Conservation (phyloP, 2,888 invertebrate species). For the Micropterix aruncella region DNA sequence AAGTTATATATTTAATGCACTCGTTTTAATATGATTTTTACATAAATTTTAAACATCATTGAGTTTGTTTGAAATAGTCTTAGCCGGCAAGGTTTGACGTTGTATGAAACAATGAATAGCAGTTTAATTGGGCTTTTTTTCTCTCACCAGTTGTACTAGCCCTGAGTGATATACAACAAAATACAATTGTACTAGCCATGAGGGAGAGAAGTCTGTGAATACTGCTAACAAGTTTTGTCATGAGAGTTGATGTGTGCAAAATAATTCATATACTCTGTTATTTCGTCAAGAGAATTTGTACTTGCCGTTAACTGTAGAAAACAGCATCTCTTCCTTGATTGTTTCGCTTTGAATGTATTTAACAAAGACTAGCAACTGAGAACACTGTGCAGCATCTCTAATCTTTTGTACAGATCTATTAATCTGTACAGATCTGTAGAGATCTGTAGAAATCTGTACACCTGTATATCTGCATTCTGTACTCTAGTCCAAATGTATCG, state of each 20-base stretch:
- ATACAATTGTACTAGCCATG: no score
- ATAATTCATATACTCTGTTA: conserved; percentile 8
- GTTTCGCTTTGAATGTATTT: conserved; percentile 12
- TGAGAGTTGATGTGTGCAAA: conserved; percentile 8
- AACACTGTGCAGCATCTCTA: conserved; percentile 14
- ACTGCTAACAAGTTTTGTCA: conserved; percentile 14
- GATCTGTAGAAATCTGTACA: no score
- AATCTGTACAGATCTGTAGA: no score
- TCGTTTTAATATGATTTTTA: conserved; percentile 1
- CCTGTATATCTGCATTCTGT: no score
- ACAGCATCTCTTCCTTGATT: conserved; percentile 8
- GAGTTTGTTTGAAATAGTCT: conserved; percentile 6
- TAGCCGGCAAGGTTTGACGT: conserved; percentile 6
- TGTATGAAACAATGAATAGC: conserved; percentile 7
- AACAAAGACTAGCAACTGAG: conserved; percentile 13
- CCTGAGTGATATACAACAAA: conserved; percentile 14
- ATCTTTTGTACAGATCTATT: no score
- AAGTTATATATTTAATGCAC: conserved; percentile 1
- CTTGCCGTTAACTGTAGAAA: no score
- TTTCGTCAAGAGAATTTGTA: no score
- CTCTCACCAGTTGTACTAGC: conserved; percentile 10
- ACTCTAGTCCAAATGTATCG: conserved; percentile 14
- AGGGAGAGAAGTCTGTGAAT: conserved; percentile 15
- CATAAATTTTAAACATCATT: conserved; percentile 5
- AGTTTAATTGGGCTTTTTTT: conserved; percentile 10